Evolutionary conservation across 53 echinoderm and acorn worm species (phyloP), one percentile per base, ranked within the genome.

Genomic region (Henricia sp.): DNA sequence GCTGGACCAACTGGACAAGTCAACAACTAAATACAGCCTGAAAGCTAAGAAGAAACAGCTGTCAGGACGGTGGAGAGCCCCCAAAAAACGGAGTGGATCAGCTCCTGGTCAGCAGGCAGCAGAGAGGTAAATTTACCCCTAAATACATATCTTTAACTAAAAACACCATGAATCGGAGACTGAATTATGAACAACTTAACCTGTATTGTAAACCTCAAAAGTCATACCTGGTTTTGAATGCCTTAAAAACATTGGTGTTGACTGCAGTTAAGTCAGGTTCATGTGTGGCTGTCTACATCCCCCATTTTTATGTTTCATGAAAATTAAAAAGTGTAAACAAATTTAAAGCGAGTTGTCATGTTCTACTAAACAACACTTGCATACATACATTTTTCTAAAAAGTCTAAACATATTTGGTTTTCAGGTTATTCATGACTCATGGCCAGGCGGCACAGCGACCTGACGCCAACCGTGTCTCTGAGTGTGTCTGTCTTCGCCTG

Each of bases 1-100:
- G 33, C 82, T 87, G 40, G 37, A 68, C 57, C 50, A 36, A 17
- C 0, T 39, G 21, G 88, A 87, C 40, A 87, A 78, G 82, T 17
- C 88, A 26, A 78, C 70, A 39, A 28, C 67, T 0, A 56, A 25
- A 38, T 87, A 80, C 28, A 17, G 42, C 29, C 23, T 44, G 36
- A 87, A 87, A 33, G 6, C 55, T 0, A 87, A 52, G 56, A 67
- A 29, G 10, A 55, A 50, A 19, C 51, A 65, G n/a, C 71, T 68
- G 53, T 27, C 37, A 12, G 88, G 70, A 14, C 69, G 58, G 46
- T 87, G 88, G 88, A 87, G 88, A 54, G 80, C 78, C 24, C 44
- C 78, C 14, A 41, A 68, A 6, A 77, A 86, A 56, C 65, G 74
- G 19, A 86, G 87, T 38, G 87, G 87, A 27, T 70, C 87, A 62